Evolutionary conservation across 2,888 invertebrate species (phyloP).

Genomic region (Embidobia sp.): DNA sequence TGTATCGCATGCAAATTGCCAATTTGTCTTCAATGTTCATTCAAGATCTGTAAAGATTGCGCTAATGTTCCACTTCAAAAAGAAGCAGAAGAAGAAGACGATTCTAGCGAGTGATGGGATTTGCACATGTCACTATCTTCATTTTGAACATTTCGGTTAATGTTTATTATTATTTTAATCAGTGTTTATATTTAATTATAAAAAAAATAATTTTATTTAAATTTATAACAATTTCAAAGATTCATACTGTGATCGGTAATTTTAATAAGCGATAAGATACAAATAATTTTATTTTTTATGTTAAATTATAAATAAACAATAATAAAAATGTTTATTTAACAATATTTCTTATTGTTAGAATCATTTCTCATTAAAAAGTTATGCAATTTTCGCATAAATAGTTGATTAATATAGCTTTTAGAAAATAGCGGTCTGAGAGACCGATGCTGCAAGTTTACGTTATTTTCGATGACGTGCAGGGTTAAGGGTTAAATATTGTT

Average conservation of each 20-base stretch:
- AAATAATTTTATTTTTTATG: constrained; percentile 4
- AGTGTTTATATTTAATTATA: too few relatives aligned
- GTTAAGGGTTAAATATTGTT: constrained; percentile 27
- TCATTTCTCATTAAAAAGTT: constrained; percentile 2
- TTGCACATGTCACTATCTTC: constrained; percentile 3
- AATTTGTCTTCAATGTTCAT: constrained; percentile 33
- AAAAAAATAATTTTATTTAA: background rate
- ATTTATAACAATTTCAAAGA: background rate
- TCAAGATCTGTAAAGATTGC: constrained; percentile 36
- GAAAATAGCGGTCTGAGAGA: constrained; percentile 10
- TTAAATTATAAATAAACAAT: constrained; percentile 2
- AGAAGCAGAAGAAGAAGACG: constrained; percentile 6
- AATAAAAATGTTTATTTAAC: constrained; percentile 11
- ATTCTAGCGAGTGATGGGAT: constrained; percentile 7
- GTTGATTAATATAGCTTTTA: constrained; percentile 6
- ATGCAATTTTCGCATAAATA: background rate
- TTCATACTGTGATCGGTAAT: constrained; percentile 2
- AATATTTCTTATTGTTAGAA: constrained; percentile 6
- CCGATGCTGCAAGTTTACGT: constrained; percentile 7
- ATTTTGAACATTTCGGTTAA: background rate
- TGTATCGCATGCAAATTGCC: constrained; percentile 19
- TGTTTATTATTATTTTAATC: background rate
- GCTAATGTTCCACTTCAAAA: constrained; percentile 5
- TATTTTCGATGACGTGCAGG: constrained; percentile 9
- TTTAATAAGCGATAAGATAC: background rate